phyloP scores from a whole-genome alignment of 2,888 invertebrate genomes.

The Habroteleia sp. region DNA sequence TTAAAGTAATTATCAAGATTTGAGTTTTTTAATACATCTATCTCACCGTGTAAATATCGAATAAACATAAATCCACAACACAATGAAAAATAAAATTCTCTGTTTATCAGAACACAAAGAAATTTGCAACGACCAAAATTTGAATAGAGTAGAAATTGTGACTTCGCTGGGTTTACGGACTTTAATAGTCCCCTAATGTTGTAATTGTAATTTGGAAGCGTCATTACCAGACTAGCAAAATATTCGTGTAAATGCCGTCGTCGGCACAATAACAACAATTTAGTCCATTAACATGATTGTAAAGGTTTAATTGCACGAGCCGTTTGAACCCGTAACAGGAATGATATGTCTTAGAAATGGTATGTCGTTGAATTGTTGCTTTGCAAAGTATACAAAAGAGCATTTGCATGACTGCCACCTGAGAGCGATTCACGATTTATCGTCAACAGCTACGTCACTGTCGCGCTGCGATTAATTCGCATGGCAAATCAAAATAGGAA shows the following conservation, averaged over 20 bases:
- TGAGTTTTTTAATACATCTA: no score
- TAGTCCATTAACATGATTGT: slow-evolving; percentile 28
- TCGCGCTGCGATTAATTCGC: slow-evolving; percentile 41
- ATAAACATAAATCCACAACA: no score
- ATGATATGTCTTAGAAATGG: slow-evolving; percentile 43
- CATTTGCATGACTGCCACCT: slow-evolving; percentile 8
- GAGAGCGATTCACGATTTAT: slow-evolving; percentile 45
- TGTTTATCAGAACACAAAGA: no score
- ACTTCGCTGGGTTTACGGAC: background rate
- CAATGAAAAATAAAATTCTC: no score
- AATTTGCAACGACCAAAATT: no score
- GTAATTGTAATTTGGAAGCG: slow-evolving; percentile 10
- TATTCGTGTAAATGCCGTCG: slow-evolving; percentile 14
- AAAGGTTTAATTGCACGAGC: slow-evolving; percentile 27
- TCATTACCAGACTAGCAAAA: slow-evolving; percentile 1
- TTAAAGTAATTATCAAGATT: no score
- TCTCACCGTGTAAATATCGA: no score
- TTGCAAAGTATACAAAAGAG: slow-evolving; percentile 38
- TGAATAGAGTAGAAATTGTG: background rate
- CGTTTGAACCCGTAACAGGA: slow-evolving; percentile 11
- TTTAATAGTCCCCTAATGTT: background rate
- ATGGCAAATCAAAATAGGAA: slow-evolving; percentile 38
- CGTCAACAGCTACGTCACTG: slow-evolving; percentile 33
- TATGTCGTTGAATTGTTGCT: slow-evolving; percentile 11
- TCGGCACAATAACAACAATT: slow-evolving; percentile 33